phyloP scores from a whole-genome alignment of 2,888 invertebrate genomes.

The Harpagoxenus sublaevis region DNA sequence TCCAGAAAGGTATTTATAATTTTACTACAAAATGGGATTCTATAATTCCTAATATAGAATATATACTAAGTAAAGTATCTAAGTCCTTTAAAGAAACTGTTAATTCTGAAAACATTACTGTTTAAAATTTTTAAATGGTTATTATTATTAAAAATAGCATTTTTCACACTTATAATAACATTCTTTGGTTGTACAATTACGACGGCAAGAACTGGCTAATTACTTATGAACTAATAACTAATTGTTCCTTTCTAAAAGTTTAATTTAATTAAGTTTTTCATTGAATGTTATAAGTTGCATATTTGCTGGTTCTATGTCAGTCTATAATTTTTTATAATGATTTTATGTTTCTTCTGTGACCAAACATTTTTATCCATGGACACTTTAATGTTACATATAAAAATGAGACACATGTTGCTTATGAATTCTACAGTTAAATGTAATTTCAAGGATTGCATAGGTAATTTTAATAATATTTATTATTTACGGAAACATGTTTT shows the following conservation, averaged over 20 bases:
- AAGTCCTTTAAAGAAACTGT: no score
- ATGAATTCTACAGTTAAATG: background rate
- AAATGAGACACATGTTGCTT: conserved; percentile 6
- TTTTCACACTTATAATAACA: no score
- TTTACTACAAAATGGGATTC: no score
- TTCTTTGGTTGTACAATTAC: no score
- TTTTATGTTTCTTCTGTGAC: background rate
- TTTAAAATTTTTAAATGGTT: background rate
- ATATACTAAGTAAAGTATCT: no score
- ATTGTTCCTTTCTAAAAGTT: no score
- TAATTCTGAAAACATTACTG: background rate
- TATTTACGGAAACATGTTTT: background rate
- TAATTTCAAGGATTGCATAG: background rate
- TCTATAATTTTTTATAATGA: background rate
- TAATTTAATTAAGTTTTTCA: no score
- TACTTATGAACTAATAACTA: no score
- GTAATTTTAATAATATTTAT: background rate
- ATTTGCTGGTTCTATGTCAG: background rate
- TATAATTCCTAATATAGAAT: background rate
- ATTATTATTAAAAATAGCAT: no score
- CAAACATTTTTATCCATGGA: conserved; percentile 6
- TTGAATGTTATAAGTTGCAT: no score
- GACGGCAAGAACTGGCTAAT: no score
- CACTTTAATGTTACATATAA: conserved; percentile 6
- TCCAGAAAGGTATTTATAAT: no score